phyloP scores from a whole-genome alignment of 2,113 vertebrate species.

The Xyliphius kryptos region DNA sequence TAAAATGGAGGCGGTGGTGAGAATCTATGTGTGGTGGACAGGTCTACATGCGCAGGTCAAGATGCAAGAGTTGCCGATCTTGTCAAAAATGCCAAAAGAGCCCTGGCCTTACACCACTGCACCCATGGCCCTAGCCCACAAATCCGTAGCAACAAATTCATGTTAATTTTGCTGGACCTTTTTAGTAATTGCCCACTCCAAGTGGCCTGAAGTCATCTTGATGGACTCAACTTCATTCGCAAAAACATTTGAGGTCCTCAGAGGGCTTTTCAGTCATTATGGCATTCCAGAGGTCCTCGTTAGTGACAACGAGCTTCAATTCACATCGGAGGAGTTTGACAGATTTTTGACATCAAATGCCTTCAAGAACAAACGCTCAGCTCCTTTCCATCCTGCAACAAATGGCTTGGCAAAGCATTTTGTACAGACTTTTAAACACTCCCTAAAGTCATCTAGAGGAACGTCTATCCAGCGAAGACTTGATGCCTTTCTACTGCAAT shows the following conservation, averaged over 20 bases:
- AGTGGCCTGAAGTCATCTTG: constrained; percentile 27
- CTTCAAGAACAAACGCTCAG: constrained; percentile 9
- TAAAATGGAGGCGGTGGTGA: neutral
- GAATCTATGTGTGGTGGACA: constrained; percentile 27
- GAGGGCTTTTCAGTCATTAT: constrained; percentile 13
- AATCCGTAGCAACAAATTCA: neutral
- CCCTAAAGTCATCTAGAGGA: constrained; percentile 1
- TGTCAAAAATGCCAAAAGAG: constrained; percentile 14
- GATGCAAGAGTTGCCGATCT: constrained; percentile 15
- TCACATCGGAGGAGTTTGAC: constrained; percentile 20
- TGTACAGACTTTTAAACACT: constrained; percentile 29
- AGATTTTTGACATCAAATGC: constrained; percentile 18
- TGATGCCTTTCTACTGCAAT: constrained; percentile 13
- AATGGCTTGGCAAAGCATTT: constrained; percentile 22
- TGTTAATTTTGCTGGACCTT: constrained; percentile 12
- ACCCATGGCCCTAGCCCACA: constrained; percentile 15
- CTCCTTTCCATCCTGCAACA: constrained; percentile 16
- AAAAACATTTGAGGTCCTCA: constrained; percentile 16
- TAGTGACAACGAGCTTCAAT: constrained; percentile 28
- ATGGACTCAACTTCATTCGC: constrained; percentile 24
- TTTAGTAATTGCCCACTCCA: constrained; percentile 26
- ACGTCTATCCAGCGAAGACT: neutral
- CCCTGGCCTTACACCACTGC: constrained; percentile 4
- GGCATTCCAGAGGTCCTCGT: constrained; percentile 14
- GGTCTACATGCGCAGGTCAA: constrained; percentile 15